A percentile compares a stretch with the other conserved stretches of the same genome.
These are phyloP conservation scores for Drosophila pectinifera DNA, from an alignment of 1,140 invertebrate species.

Conservation along the genomic window DNA sequence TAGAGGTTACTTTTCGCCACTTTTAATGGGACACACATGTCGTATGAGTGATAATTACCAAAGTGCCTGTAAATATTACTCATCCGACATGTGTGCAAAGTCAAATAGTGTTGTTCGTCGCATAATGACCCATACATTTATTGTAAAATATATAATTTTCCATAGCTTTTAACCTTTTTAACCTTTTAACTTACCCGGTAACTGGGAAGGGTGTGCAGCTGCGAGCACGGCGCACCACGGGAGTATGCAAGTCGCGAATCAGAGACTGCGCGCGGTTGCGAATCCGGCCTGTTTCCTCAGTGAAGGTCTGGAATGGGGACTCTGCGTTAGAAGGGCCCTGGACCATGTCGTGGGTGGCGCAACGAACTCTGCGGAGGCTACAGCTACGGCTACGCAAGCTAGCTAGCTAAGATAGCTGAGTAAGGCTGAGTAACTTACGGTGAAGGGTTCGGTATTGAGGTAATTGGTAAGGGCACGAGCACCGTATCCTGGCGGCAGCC, in stretches of 20 bases:
- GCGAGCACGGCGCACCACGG: constrained; percentile 89
- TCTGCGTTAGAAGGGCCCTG: not conserved
- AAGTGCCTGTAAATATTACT: constrained; percentile 9
- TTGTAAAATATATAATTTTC: not conserved
- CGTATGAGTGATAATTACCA: constrained; percentile 21
- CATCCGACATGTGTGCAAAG: constrained; percentile 9
- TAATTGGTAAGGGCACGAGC: constrained; percentile 90
- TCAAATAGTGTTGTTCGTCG: not conserved
- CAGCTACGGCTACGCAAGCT: constrained; percentile 78
- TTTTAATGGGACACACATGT: constrained; percentile 1
- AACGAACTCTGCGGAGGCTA: constrained; percentile 69
- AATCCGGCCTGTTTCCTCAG: constrained; percentile 92
- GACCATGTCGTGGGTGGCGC: not conserved
- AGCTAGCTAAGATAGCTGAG: constrained; percentile 81
- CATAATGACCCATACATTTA: not conserved
- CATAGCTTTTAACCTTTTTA: not conserved
- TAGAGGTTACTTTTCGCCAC: not conserved
- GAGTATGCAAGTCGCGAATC: constrained; percentile 89
- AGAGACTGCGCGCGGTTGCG: constrained; percentile 90
- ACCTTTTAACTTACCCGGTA: constrained; percentile 79
- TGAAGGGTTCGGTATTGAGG: constrained; percentile 88
- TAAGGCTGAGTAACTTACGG: constrained; percentile 66
- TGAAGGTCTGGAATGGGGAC: constrained; percentile 88
- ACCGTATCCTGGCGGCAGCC: constrained; percentile 88
- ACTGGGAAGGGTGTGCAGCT: constrained; percentile 86